Base-by-base conservation (phyloP, 2,797 vertebrate genomes). In the Neosilurus hyrtlii region DNA sequence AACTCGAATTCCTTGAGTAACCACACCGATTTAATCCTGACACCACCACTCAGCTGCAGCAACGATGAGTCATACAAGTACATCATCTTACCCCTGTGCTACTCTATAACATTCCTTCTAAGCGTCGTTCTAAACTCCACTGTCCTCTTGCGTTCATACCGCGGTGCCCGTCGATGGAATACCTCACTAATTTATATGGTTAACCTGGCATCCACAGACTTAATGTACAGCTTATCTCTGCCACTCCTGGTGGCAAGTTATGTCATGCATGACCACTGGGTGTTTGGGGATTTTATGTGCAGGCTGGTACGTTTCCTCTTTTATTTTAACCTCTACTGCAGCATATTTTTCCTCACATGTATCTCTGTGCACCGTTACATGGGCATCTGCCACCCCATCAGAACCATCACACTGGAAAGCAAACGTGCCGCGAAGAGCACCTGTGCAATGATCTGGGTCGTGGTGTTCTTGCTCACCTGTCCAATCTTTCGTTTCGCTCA, bases 281-380 rank as follows among this genome's bases (percentile, higher is more conserved):
- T 95, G 26, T 96, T 96, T 30, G 95, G 95, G 10, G 95, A 95
- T 91, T 95, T 95, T 86, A 95, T 95, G 94, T 96, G 95, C 86
- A 93, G 95, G 10, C 88, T 96, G 77, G 95, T 96, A 8, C 94
- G 95, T 4, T 96, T 96, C 80, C 93, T 96, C 18, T 96, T 96
- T 89, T 96, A 96, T 88, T 95, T 96, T 74, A 96, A 96, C 88
- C 94, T 95, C 52, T 95, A 95, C 89, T 95, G 94, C 90, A 95
- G 95, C 84, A 95, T 95, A 87, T 95, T 95, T 90, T 95, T 96
- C 90, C 94, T 95, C 89, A 95, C 95, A 24, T 95, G 95, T 82
- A 96, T 96, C 88, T 96, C 95, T 1, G 94, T 92, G 85, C 89
- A 83, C 87, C 95, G 95, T 84, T 96, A 96, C 88, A 88, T 95